Base-by-base conservation (phyloP, 2,113 vertebrate genomes). In the Vireo altiloquus region DNA sequence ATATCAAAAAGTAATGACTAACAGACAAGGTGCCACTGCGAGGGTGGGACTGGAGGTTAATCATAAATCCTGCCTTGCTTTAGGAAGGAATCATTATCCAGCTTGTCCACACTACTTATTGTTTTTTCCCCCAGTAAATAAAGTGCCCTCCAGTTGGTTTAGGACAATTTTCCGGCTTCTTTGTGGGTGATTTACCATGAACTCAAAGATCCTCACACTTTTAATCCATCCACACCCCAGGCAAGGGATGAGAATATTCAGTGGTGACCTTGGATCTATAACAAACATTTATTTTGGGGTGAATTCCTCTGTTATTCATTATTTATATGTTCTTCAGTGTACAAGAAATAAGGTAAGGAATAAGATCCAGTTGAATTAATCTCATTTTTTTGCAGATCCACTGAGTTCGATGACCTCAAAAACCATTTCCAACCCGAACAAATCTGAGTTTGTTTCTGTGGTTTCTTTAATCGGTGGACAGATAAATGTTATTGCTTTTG, bases 201-300 rank as follows among this genome's bases (percentile, higher is more conserved):
- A 33, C 23, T 77, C 42, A 14, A 42, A 66, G 35, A n/a, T 31
- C 15, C 44, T 84, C 77, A 25, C 12, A 0, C 18, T 49, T 74
- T 40, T 15, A 74, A 69, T 30, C 50, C 17, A 3, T 10, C 30
- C 50, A 0, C 49, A 9, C 14, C 10, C 22, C 63, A 40, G 30
- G 57, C 35, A 39, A 30, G 49, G 53, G 42, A 23, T 10, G 5
- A 49, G 28, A 63, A 19, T 12, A 20, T 4, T 20, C 40, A n/a
- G 31, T 2, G 3, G 31, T 37, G 33, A 37, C 60, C 21, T 28
- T 1, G 1, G 4, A 9, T 42, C 33, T 25, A 4, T 10, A 25
- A 31, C 4, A 15, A 2, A 2, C 25, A 10, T 21, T 15, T 18
- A 2, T 66, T 82, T 71, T 2, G 12, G 56, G 33, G 35, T 21